phyloP scores from a whole-genome alignment of 1,140 invertebrate species.

The Drosophila suzukii region DNA sequence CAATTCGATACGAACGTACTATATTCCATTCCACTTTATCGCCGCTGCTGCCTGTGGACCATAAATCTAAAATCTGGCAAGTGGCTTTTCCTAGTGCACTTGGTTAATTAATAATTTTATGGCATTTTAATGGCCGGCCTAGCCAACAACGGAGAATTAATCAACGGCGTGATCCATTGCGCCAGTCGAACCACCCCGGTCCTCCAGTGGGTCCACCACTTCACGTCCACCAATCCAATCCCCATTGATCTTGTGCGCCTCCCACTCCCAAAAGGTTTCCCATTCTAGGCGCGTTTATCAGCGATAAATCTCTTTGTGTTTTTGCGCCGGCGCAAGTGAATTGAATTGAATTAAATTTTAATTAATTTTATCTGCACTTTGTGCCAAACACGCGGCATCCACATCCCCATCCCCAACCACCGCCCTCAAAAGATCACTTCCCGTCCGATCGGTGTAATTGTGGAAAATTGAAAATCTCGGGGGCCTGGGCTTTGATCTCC shows the following conservation, averaged over 20 bases:
- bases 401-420: background rate
- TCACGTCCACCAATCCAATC: background rate
- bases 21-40: constrained; percentile 34
- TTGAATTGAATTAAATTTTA: constrained; percentile 84
- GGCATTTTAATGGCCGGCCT: constrained; percentile 77
- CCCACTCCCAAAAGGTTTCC: constrained; percentile 50
- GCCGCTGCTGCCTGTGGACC: constrained; percentile 33
- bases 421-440: constrained; percentile 45
- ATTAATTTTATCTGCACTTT: constrained; percentile 83
- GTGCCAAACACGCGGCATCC: constrained; percentile 35
- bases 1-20: constrained; percentile 1
- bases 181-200: constrained; percentile 13
- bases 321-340: constrained; percentile 78
- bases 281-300: constrained; percentile 81
- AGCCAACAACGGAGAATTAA: constrained; percentile 69
- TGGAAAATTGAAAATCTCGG: constrained; percentile 75
- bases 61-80: constrained; percentile 80
- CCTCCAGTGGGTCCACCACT: background rate
- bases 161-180: constrained; percentile 68
- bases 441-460: constrained; percentile 60
- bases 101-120: constrained; percentile 84
- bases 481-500: constrained; percentile 67
- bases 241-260: constrained; percentile 66
- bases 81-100: constrained; percentile 75
- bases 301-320: constrained; percentile 83